Conservation (phyloP, 2,797 vertebrate genomes). For the Podarcis siculus region DNA sequence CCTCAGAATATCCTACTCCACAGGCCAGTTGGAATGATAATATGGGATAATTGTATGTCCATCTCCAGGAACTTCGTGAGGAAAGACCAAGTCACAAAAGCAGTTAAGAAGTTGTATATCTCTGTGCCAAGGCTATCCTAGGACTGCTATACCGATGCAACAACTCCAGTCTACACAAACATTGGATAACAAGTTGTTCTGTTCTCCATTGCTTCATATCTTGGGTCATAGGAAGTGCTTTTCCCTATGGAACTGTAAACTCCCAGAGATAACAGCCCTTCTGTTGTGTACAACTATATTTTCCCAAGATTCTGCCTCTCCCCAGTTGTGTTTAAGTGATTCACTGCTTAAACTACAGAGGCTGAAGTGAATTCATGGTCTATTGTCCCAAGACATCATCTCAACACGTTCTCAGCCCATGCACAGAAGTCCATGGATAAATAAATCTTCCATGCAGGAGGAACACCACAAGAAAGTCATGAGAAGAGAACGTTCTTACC, state of each 20-base stretch:
- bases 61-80: neutral
- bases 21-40: neutral
- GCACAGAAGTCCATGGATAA: neutral
- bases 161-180: neutral
- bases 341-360: neutral
- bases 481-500: conserved; percentile 71
- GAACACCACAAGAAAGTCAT: neutral
- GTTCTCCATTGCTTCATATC: neutral
- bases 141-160: neutral
- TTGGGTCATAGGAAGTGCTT: neutral
- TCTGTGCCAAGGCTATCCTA: neutral
- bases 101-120: neutral
- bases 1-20: neutral
- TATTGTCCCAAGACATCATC: neutral
- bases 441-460: neutral
- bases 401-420: neutral
- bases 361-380: neutral
- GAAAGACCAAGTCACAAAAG: neutral
- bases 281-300: neutral
- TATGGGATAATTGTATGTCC: neutral
- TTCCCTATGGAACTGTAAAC: neutral
- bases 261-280: neutral
- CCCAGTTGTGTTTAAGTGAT: neutral
- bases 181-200: neutral
- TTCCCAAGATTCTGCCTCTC: neutral